phyloP scores from a whole-genome alignment of 2,888 invertebrate species.

The Ochropleura leucogaster region DNA sequence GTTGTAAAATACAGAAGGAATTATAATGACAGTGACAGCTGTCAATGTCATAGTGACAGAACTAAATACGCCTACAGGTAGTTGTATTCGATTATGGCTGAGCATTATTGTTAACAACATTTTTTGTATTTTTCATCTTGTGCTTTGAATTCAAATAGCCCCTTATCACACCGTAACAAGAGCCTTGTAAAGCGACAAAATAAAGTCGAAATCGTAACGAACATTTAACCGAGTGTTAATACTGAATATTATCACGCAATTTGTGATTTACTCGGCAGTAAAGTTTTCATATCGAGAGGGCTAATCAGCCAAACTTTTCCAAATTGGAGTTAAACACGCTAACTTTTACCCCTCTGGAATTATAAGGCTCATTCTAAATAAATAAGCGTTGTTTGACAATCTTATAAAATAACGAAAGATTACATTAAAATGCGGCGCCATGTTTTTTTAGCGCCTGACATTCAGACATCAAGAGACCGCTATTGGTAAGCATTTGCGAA shows the following conservation, averaged over 20 bases:
- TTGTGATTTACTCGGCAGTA: constrained; percentile 42
- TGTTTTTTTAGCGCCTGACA: neutral
- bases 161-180: neutral
- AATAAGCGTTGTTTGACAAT: constrained; percentile 27
- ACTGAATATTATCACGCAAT: constrained; percentile 49
- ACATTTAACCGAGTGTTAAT: constrained; percentile 28
- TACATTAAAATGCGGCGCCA: neutral
- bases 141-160: constrained; percentile 6
- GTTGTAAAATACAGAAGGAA: neutral
- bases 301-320: constrained; percentile 38
- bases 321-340: constrained; percentile 60
- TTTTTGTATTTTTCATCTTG: neutral
- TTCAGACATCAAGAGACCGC: neutral
- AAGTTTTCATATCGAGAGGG: constrained; percentile 47
- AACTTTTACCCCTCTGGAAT: constrained; percentile 42
- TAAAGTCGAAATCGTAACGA: constrained; percentile 8
- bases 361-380: constrained; percentile 33
- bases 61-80: neutral
- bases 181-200: constrained; percentile 20
- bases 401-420: neutral
- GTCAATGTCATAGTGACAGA: constrained; percentile 15
- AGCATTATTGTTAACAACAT: neutral
- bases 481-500: neutral
- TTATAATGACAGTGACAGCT: constrained; percentile 13
- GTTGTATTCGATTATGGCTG: neutral